Conservation (phyloP, 2,797 vertebrate species). For the Danio jaintianensis region DNA sequence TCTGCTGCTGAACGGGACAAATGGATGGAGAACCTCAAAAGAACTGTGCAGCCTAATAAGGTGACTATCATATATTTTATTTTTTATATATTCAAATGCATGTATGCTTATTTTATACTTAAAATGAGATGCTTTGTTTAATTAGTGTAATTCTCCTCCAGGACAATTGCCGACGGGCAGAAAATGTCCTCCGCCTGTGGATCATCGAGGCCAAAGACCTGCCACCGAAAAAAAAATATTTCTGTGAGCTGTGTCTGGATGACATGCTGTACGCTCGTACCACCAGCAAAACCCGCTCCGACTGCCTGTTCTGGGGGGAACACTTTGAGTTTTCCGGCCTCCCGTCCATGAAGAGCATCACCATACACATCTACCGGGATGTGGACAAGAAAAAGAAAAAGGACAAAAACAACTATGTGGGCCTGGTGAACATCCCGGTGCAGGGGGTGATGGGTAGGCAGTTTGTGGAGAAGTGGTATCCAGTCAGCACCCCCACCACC, state of each 20-base stretch:
- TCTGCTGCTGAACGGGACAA: conserved; percentile 95
- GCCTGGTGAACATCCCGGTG: conserved; percentile 92
- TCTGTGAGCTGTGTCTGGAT: conserved; percentile 97
- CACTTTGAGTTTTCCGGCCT: conserved; percentile 91
- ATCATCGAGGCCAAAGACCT: conserved; percentile 98
- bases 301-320: conserved; percentile 97
- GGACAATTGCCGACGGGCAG: conserved; percentile 92
- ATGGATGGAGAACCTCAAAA: conserved; percentile 97
- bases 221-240: conserved; percentile 94
- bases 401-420: conserved; percentile 96
- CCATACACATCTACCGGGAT: conserved; percentile 95
- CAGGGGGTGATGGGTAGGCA: conserved; percentile 86
- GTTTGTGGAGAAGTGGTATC: conserved; percentile 97
- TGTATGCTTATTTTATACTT: neutral
- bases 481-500: conserved; percentile 91
- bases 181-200: conserved; percentile 93
- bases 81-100: neutral
- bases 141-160: conserved; percentile 62
- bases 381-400: conserved; percentile 96
- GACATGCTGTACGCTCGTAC: conserved; percentile 94
- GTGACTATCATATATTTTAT: conserved; percentile 69
- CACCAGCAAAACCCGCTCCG: conserved; percentile 92
- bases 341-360: conserved; percentile 86
- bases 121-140: conserved; percentile 2
- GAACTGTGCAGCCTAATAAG: conserved; percentile 95